A percentile compares a stretch with the other conserved stretches of the same genome.
phyloP scores from a whole-genome alignment of 2,113 vertebrate genomes.

The Numenius arquata region DNA sequence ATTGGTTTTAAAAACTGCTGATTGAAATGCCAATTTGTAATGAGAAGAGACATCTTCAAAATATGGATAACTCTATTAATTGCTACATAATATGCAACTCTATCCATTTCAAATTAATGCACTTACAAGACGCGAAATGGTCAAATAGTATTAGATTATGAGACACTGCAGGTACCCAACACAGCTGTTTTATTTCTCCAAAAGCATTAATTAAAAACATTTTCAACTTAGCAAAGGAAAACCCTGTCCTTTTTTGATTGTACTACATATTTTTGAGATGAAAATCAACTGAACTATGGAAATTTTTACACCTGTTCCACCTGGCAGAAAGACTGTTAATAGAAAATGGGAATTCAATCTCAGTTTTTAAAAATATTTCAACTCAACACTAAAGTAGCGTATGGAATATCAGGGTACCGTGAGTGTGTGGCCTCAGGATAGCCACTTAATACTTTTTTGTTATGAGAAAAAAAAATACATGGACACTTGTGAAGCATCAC shows the following conservation, averaged over 20 bases:
- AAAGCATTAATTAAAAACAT: neutral
- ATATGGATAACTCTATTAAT: neutral
- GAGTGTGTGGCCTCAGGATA: neutral
- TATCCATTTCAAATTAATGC: neutral
- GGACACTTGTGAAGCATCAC: neutral
- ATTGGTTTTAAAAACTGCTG: neutral
- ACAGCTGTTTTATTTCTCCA: neutral
- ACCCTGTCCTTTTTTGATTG: neutral
- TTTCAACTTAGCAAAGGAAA: neutral
- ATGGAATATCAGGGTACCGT: neutral
- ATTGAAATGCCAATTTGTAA: conserved; percentile 7
- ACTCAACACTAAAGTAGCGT: neutral
- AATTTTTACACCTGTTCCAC: neutral
- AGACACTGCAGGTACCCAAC: neutral
- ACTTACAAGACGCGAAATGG: neutral
- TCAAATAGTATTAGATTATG: neutral
- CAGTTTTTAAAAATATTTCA: neutral
- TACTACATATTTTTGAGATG: neutral
- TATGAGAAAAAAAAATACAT: neutral
- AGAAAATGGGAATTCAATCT: neutral
- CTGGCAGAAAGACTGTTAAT: neutral
- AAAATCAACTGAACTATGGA: neutral
- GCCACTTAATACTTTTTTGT: neutral
- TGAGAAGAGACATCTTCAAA: neutral
- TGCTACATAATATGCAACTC: neutral